These are phyloP conservation scores for Nysson spinosus DNA, from an alignment of 2,888 invertebrate species.

Conservation along the genomic window DNA sequence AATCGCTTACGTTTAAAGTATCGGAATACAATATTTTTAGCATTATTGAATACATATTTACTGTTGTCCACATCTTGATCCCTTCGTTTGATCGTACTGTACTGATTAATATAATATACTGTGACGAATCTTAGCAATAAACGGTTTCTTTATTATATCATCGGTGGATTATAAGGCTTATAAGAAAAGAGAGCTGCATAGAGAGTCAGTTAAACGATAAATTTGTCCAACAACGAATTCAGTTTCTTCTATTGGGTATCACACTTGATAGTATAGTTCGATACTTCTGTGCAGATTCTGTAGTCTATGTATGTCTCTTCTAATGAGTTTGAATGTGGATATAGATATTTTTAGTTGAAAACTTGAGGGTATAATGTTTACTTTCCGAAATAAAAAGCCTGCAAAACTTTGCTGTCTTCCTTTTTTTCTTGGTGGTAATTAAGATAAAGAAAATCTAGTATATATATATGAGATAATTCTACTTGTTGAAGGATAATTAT, in stretches of 20 bases:
- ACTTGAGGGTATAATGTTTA: slow-evolving; percentile 49
- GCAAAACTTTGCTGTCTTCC: slow-evolving; percentile 51
- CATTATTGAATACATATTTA: too few relatives aligned
- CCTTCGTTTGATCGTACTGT: neutral
- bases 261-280: slow-evolving; percentile 62
- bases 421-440: slow-evolving; percentile 50
- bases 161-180: neutral
- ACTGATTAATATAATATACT: neutral
- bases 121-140: neutral
- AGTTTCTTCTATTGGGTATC: slow-evolving; percentile 60
- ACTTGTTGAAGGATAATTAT: slow-evolving; percentile 49
- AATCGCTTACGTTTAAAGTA: too few relatives aligned
- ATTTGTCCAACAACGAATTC: slow-evolving; percentile 58
- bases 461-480: slow-evolving; percentile 45
- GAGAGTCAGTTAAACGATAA: slow-evolving; percentile 43
- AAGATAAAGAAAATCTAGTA: slow-evolving; percentile 54
- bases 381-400: slow-evolving; percentile 55
- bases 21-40: too few relatives aligned
- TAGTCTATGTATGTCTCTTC: slow-evolving; percentile 59
- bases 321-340: slow-evolving; percentile 59
- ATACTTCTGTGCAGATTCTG: slow-evolving; percentile 59
- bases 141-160: neutral
- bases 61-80: too few relatives aligned
- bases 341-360: slow-evolving; percentile 55
- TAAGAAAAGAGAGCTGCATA: slow-evolving; percentile 5